Conservation (phyloP, 2,797 vertebrate species). For the Acanthopagrus latus region DNA sequence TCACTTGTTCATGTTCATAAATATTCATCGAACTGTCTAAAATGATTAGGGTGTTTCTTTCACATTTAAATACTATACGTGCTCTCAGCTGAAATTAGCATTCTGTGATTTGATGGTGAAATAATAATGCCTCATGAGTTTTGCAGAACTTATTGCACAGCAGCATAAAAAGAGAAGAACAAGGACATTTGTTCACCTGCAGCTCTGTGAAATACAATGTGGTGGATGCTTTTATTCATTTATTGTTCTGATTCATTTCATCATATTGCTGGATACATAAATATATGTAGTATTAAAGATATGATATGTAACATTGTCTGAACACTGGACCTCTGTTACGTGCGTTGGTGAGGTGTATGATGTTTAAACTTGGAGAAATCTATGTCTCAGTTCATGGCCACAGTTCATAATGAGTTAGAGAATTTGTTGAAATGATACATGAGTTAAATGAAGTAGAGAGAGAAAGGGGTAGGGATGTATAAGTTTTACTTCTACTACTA, state of each 20-base stretch:
- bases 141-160: not conserved
- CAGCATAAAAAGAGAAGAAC: not conserved
- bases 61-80: not conserved
- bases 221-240: not conserved
- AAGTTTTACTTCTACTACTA: too few species aligned
- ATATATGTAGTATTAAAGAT: not conserved
- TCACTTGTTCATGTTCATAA: constrained; percentile 14
- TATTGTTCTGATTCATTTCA: not conserved
- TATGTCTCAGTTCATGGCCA: too few species aligned
- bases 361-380: too few species aligned
- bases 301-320: too few species aligned
- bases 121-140: not conserved
- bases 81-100: constrained; percentile 17
- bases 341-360: too few species aligned
- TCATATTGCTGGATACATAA: too few species aligned
- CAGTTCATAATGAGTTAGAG: too few species aligned
- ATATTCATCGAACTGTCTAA: constrained; percentile 14
- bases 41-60: constrained; percentile 5
- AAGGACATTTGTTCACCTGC: not conserved
- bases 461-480: too few species aligned
- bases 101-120: not conserved
- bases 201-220: not conserved
- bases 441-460: too few species aligned
- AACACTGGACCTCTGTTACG: too few species aligned
- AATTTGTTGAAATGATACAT: too few species aligned